These are phyloP conservation scores for Tenthredo livida DNA, from an alignment of 2,888 invertebrate genomes.

Conservation along the genomic window DNA sequence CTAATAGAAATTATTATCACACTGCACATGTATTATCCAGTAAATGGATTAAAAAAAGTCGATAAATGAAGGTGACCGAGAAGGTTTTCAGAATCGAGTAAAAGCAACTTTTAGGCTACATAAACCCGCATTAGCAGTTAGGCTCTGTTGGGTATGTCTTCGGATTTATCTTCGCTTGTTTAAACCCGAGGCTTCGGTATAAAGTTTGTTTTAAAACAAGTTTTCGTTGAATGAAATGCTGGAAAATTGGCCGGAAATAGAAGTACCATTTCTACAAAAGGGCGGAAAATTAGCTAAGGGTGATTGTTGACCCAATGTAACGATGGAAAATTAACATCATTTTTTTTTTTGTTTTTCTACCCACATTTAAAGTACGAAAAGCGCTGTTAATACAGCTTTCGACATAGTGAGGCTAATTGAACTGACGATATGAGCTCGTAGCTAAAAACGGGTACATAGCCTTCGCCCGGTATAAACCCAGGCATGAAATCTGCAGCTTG, in stretches of 20 bases:
- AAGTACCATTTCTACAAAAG: neutral
- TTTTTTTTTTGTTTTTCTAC: neutral
- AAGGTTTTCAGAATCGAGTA: neutral
- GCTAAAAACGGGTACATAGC: slow-evolving; percentile 8
- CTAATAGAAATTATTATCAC: neutral
- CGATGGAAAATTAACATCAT: neutral
- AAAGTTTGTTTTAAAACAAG: slow-evolving; percentile 6
- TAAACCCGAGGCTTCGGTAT: neutral
- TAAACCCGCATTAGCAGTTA: neutral
- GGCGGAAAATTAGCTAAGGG: neutral
- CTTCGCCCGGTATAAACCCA: slow-evolving; percentile 6
- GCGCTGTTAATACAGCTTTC: neutral
- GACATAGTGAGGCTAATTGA: neutral
- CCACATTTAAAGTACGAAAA: neutral
- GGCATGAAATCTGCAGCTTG: slow-evolving; percentile 15
- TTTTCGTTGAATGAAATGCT: neutral
- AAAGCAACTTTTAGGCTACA: neutral
- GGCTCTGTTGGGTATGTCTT: neutral
- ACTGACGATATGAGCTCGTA: neutral
- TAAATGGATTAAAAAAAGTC: neutral
- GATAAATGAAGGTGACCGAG: neutral
- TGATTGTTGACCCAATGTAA: neutral
- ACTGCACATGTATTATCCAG: neutral
- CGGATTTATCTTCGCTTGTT: neutral
- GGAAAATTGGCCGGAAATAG: neutral